These are phyloP conservation scores for Campoplex nolae DNA, from an alignment of 2,888 invertebrate species.

Conservation along the genomic window DNA sequence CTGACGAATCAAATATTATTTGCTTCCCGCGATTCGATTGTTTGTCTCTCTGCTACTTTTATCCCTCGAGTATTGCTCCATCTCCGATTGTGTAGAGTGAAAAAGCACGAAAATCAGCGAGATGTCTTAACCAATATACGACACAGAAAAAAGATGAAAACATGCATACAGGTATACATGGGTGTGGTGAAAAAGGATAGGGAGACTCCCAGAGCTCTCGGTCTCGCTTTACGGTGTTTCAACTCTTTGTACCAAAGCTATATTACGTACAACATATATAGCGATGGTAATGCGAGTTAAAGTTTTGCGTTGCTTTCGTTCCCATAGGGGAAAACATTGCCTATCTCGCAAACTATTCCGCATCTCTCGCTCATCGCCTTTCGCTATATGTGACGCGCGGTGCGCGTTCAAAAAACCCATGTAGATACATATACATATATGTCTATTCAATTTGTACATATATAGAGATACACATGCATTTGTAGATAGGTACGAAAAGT, in stretches of 20 bases:
- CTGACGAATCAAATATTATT: conserved; percentile 6
- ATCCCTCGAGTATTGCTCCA: conserved; percentile 41
- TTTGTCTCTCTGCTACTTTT: conserved; percentile 32
- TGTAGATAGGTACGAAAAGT: conserved; percentile 64
- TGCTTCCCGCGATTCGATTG: conserved; percentile 29
- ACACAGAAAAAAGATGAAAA: conserved; percentile 16
- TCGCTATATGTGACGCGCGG: background rate
- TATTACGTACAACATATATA: conserved; percentile 38
- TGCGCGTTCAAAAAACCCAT: too few relatives aligned
- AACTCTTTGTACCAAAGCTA: conserved; percentile 44
- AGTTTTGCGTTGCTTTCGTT: conserved; percentile 60
- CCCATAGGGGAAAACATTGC: conserved; percentile 62
- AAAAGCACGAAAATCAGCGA: conserved; percentile 47
- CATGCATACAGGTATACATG: background rate
- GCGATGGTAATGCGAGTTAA: conserved; percentile 61
- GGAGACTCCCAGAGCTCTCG: conserved; percentile 32
- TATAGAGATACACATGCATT: conserved; percentile 8
- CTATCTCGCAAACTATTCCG: conserved; percentile 54
- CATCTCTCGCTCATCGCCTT: conserved; percentile 43
- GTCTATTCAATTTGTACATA: background rate
- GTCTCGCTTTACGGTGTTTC: conserved; percentile 50
- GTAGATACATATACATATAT: background rate
- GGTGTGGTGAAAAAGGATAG: background rate
- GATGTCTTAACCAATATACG: conserved; percentile 19
- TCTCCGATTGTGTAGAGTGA: conserved; percentile 45